These are phyloP conservation scores for Nannobrachium achirus DNA, from an alignment of 2,113 vertebrate genomes.

Conservation along the genomic window DNA sequence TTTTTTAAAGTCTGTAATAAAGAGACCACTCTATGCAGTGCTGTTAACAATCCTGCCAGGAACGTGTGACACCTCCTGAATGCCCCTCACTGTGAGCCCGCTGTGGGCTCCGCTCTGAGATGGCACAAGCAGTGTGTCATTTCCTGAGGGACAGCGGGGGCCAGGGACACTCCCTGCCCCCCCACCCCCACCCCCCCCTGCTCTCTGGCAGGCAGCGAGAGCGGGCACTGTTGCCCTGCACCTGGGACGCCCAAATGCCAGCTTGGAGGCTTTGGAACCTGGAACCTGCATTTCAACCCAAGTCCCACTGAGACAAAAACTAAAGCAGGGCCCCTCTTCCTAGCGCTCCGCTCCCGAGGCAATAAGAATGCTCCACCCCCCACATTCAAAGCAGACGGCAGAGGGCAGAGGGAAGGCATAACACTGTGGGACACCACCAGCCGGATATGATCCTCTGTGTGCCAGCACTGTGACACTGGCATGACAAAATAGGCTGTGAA, in stretches of 20 bases:
- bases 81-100: background rate
- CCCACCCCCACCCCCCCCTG: conserved; percentile 35
- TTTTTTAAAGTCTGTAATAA: background rate
- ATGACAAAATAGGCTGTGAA: conserved; percentile 39
- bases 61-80: background rate
- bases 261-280: conserved; percentile 66
- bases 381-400: conserved; percentile 72
- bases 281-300: conserved; percentile 70
- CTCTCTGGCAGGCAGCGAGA: conserved; percentile 53
- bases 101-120: conserved; percentile 42
- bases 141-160: conserved; percentile 72
- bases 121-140: conserved; percentile 47
- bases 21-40: conserved; percentile 9
- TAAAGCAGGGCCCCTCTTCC: conserved; percentile 66
- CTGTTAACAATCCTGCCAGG: background rate
- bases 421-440: conserved; percentile 57
- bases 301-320: conserved; percentile 69
- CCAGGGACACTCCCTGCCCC: conserved; percentile 54
- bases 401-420: conserved; percentile 74
- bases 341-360: conserved; percentile 66
- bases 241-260: conserved; percentile 76
- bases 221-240: conserved; percentile 66
- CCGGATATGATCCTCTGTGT: conserved; percentile 73
- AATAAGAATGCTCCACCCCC: conserved; percentile 69
- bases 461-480: conserved; percentile 64